These are phyloP conservation scores for Eupristina koningsbergeri DNA, from an alignment of 1,140 invertebrate genomes.

Conservation along the genomic window DNA sequence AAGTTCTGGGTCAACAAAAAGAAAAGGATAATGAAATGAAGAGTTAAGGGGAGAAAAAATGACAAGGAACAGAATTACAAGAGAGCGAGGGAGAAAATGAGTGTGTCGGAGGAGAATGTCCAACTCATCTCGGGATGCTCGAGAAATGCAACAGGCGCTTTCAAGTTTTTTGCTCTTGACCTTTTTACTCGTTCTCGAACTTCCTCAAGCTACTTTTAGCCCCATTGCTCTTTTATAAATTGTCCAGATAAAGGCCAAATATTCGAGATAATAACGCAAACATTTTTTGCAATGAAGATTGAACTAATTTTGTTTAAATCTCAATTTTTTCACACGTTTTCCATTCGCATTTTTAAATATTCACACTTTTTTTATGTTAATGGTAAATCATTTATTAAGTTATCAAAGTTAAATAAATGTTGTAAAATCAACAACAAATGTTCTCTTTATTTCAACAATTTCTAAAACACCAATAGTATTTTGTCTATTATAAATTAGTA, in stretches of 20 bases:
- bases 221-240: not conserved
- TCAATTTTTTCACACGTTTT: too few species aligned
- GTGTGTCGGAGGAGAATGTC: slow-evolving; percentile 25
- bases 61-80: not conserved
- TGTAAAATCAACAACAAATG: not conserved
- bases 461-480: not conserved
- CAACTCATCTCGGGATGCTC: slow-evolving; percentile 9
- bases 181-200: not conserved
- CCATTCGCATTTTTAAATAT: not conserved
- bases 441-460: not conserved
- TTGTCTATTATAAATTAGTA: not conserved
- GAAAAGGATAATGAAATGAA: not conserved
- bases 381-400: not conserved
- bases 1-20: not conserved
- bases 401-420: not conserved
- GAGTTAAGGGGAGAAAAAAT: slow-evolving; percentile 13
- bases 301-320: not conserved
- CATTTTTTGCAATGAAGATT: not conserved
- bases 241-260: not conserved
- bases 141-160: slow-evolving; percentile 22
- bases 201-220: not conserved
- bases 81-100: slow-evolving; percentile 13
- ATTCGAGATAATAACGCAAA: not conserved
- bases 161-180: slow-evolving; percentile 13
- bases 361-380: not conserved